Base-by-base conservation (phyloP, 2,797 vertebrate species). In the Pitangus sulphuratus region DNA sequence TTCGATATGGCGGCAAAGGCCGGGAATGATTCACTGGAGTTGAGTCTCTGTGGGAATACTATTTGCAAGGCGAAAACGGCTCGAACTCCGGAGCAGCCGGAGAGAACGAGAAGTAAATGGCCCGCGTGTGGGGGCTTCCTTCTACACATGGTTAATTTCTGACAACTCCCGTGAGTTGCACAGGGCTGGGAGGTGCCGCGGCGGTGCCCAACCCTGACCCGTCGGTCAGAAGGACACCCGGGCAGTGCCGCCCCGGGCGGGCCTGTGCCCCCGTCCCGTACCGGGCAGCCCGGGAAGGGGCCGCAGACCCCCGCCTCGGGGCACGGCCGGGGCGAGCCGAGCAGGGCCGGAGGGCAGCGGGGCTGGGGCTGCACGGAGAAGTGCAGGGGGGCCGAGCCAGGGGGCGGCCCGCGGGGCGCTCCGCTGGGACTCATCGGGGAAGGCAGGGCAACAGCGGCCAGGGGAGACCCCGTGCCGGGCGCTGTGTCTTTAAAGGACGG, bases 401-500 rank as follows among this genome's bases (percentile, higher is more conserved):
- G 40, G 24, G 19, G 14, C 8, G 25, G 31, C 17, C 17, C 12
- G 21, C 42, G 31, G 9, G 44, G 12, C 15, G n/a, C 48, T 24
- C 19, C 10, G 12, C 1, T 6, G 69, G 31, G 51, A 28, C 60
- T 28, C 60, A 9, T 6, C 25, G 33, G 6, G 7, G 5, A 1
- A 16, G 17, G 10, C 39, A 24, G 24, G 2, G 30, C 15, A 17
- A 47, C 10, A 19, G 68, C 1, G 21, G 17, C 21, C 21, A 1
- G 33, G 14, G 9, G 8, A 70, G 20, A 4, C 5, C 12, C 12
- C 2, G 8, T 7, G 14, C 25, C 3, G n/a, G 8, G 31, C 15
- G 9, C 87, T 91, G 85, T 71, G 78, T 45, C 94, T 95, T 92
- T 93, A 93, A 93, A 68, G 75, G 79, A 76, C 10, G 82, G 62